Conservation (phyloP, 2,113 vertebrate species). For the Chiloscyllium plagiosum region DNA sequence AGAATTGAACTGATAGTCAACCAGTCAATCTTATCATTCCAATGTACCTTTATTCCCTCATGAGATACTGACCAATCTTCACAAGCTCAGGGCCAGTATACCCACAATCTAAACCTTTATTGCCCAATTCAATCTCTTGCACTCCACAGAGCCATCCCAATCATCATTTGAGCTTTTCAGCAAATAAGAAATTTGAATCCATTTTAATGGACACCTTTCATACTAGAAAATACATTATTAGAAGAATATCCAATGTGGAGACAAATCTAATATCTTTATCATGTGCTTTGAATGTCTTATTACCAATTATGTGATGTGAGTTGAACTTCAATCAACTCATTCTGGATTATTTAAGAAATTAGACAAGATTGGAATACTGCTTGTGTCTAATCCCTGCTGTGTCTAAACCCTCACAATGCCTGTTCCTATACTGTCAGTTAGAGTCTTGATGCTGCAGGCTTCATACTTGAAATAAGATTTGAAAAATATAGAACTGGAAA, state of each 20-base stretch:
- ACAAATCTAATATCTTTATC: not conserved
- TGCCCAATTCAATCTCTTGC: not conserved
- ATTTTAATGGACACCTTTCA: not conserved
- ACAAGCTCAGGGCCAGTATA: not conserved
- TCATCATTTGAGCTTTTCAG: not conserved
- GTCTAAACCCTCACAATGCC: not conserved
- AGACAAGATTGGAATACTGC: not conserved
- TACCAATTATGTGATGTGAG: not conserved
- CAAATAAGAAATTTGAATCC: not conserved
- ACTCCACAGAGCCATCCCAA: not conserved
- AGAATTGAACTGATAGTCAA: not conserved
- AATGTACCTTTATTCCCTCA: not conserved
- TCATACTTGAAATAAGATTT: not conserved
- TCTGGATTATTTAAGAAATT: not conserved
- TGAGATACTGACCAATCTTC: not conserved
- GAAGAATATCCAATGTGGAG: not conserved
- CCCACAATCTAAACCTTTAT: no score
- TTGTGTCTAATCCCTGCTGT: not conserved
- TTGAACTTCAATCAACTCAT: not conserved
- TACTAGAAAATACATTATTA: not conserved
- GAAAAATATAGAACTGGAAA: not conserved
- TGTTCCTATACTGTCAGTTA: not conserved
- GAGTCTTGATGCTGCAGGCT: not conserved
- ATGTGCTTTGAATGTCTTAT: not conserved
- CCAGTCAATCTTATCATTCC: not conserved